Evolutionary conservation across 2,113 vertebrate genomes (phyloP).

Genomic region (Dendrocopos noguchii): DNA sequence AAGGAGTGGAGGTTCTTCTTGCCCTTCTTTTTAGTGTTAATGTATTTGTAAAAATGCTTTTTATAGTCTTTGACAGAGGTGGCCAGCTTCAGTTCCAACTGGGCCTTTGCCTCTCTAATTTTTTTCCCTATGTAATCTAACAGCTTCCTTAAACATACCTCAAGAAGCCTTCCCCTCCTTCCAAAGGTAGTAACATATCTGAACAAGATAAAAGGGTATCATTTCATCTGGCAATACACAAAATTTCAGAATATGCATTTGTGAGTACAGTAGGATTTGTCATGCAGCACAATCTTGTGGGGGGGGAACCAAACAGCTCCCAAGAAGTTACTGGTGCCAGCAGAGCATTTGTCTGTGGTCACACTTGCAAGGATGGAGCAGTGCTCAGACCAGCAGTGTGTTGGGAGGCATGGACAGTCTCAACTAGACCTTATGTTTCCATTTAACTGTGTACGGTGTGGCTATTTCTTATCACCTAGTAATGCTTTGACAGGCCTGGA

Average conservation of each 20-base stretch:
- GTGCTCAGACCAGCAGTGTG: background rate
- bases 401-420: background rate
- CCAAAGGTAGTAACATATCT: background rate
- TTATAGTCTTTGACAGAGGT: too few relatives aligned
- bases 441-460: background rate
- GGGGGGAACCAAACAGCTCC: background rate
- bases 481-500: background rate
- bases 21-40: too few relatives aligned
- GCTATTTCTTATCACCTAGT: background rate
- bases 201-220: background rate
- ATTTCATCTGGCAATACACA: background rate
- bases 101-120: too few relatives aligned
- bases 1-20: too few relatives aligned
- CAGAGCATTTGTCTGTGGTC: background rate
- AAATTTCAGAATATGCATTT: background rate
- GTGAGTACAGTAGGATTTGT: background rate
- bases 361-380: background rate
- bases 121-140: too few relatives aligned
- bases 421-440: background rate
- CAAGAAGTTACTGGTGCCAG: background rate
- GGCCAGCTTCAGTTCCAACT: too few relatives aligned
- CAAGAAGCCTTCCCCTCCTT: too few relatives aligned
- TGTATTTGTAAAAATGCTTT: too few relatives aligned
- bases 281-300: background rate
- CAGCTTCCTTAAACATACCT: too few relatives aligned